Evolutionary conservation across 37 sponge, comb jelly and placozoan genomes (phyloP).

Genomic region (Spongilla lacustris): DNA sequence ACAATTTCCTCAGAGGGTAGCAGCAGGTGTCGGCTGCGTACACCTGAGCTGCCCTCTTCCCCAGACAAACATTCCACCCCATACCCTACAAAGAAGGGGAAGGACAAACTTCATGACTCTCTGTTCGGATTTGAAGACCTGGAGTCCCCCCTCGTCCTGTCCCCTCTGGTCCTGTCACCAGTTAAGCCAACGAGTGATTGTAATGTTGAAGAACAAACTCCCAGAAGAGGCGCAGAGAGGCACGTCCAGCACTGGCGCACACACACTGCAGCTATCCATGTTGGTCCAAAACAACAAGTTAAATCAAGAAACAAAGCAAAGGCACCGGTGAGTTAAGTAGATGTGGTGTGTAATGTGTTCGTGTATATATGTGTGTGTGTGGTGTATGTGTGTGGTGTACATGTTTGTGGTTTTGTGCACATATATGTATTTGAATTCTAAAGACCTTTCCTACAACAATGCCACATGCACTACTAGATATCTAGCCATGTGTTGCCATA

Average conservation of each 20-base stretch:
- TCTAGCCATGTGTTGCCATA: no score
- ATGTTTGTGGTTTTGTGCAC: neutral
- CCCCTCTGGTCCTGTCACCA: slow-evolving; percentile 14
- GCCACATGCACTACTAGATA: no score
- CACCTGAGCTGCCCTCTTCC: neutral
- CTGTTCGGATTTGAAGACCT: slow-evolving; percentile 54
- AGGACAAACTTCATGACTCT: neutral
- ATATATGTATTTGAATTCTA: no score
- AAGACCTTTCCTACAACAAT: no score
- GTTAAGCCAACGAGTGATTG: neutral
- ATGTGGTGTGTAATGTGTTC: neutral
- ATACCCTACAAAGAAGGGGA: neutral
- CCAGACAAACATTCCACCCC: slow-evolving; percentile 39
- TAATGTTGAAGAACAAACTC: neutral
- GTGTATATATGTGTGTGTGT: neutral
- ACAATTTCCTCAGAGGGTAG: neutral
- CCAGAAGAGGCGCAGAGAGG: neutral
- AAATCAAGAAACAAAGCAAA: neutral
- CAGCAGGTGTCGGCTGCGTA: neutral
- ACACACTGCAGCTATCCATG: neutral
- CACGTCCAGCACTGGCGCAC: neutral
- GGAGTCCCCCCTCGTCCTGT: slow-evolving; percentile 30
- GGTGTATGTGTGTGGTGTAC: neutral
- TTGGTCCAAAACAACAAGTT: neutral
- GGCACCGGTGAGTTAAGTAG: neutral